Evolutionary conservation across 2,113 vertebrate genomes (phyloP).

Genomic region (Aptenodytes forsteri): DNA sequence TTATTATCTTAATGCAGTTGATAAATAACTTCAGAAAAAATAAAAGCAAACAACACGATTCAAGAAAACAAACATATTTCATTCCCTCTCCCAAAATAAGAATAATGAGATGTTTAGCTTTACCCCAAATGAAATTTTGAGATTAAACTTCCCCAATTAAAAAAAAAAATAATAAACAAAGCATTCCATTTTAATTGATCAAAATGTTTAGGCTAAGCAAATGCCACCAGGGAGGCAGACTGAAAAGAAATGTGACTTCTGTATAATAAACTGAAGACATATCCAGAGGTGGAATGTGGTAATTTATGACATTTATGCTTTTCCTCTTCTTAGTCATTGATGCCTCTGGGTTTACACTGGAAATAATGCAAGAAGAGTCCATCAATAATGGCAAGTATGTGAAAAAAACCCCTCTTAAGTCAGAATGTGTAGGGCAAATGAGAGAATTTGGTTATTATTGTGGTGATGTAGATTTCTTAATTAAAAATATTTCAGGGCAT

Average conservation of each 20-base stretch:
- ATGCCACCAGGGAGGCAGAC: background rate
- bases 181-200: background rate
- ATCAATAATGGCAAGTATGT: background rate
- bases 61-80: background rate
- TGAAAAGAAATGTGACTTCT: background rate
- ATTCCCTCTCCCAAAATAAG: background rate
- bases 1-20: conserved; percentile 43
- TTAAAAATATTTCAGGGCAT: background rate
- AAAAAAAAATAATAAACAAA: background rate
- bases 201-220: background rate
- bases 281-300: background rate
- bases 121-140: background rate
- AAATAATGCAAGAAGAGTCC: background rate
- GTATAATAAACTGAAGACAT: background rate
- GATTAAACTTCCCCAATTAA: background rate
- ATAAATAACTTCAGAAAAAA: conserved; percentile 39
- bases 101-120: background rate
- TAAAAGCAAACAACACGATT: background rate
- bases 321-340: background rate
- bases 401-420: background rate
- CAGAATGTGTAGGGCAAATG: background rate
- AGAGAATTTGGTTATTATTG: background rate
- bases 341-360: background rate
- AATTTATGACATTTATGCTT: conserved; percentile 13
- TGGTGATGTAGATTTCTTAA: background rate